phyloP scores from a whole-genome alignment of 2,888 invertebrate genomes.

The Xestobium rufovillosum region DNA sequence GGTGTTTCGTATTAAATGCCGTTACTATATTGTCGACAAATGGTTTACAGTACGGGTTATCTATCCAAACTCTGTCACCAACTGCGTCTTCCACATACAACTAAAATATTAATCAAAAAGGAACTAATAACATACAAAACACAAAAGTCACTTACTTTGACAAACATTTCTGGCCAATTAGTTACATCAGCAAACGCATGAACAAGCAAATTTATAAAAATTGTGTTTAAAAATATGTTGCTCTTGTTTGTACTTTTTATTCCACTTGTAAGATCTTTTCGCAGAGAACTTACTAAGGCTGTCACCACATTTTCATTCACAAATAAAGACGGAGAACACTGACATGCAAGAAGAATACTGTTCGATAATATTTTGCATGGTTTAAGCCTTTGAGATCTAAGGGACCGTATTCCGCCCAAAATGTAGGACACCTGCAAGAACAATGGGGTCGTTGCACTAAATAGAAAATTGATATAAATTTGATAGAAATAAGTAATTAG shows the following conservation, averaged over 20 bases:
- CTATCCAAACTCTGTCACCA: constrained; percentile 91
- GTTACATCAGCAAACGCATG: constrained; percentile 73
- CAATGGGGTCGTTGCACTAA: too few relatives aligned
- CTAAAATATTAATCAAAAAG: constrained; percentile 43
- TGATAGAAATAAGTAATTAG: too few relatives aligned
- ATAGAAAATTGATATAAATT: too few relatives aligned
- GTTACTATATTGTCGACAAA: constrained; percentile 87
- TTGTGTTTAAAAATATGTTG: constrained; percentile 70
- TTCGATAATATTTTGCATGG: constrained; percentile 74
- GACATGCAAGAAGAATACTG: constrained; percentile 71
- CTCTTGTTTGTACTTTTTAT: constrained; percentile 63
- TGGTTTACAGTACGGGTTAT: constrained; percentile 81
- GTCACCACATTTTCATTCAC: constrained; percentile 67
- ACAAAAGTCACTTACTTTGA: constrained; percentile 55
- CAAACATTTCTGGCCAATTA: constrained; percentile 87
- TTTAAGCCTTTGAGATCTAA: constrained; percentile 72
- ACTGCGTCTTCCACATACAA: constrained; percentile 91
- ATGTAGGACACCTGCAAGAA: constrained; percentile 58
- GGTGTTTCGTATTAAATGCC: constrained; percentile 73
- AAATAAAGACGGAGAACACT: constrained; percentile 70
- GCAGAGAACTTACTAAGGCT: constrained; percentile 73
- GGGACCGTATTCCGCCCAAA: constrained; percentile 79
- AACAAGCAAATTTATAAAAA: constrained; percentile 77
- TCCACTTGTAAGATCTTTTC: constrained; percentile 63
- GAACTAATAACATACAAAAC: not conserved